Conservation (phyloP, 1,140 invertebrate genomes). For the Zaprionus nigranus region DNA sequence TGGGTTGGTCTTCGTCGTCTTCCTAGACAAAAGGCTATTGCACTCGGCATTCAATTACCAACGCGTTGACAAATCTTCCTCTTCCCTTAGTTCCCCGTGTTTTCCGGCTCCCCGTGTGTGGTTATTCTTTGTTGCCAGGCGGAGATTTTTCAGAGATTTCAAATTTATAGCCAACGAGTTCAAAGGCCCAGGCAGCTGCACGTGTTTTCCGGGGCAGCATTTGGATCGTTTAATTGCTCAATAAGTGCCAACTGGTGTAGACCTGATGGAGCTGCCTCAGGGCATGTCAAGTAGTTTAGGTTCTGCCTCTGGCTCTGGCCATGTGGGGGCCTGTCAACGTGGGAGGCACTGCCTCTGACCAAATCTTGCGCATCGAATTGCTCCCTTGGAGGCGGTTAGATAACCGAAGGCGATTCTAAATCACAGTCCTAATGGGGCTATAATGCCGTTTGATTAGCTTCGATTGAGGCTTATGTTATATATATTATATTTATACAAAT, state of each 20-base stretch:
- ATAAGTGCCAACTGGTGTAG: slow-evolving; percentile 60
- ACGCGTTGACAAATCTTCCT: slow-evolving; percentile 58
- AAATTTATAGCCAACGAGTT: slow-evolving; percentile 34
- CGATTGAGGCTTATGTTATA: no score
- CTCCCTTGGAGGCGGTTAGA: slow-evolving; percentile 32
- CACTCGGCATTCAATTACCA: slow-evolving; percentile 65
- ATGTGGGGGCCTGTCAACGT: slow-evolving; percentile 35
- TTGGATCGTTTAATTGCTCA: slow-evolving; percentile 61
- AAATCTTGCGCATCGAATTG: slow-evolving; percentile 13
- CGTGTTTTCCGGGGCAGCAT: slow-evolving; percentile 37
- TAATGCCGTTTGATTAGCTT: not conserved
- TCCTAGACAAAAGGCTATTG: slow-evolving; percentile 64
- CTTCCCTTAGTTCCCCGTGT: not conserved
- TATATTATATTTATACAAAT: no score
- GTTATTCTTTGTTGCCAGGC: slow-evolving; percentile 32
- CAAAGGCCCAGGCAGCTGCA: slow-evolving; percentile 40
- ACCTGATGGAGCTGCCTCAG: slow-evolving; percentile 13
- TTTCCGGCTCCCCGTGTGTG: not conserved
- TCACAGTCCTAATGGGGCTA: not conserved
- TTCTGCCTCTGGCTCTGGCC: slow-evolving; percentile 12
- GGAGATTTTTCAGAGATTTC: slow-evolving; percentile 9
- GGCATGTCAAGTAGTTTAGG: slow-evolving; percentile 18
- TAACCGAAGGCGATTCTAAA: slow-evolving; percentile 16
- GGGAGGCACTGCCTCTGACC: slow-evolving; percentile 27
- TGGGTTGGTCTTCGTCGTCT: slow-evolving; percentile 43